Base-by-base conservation (phyloP, 2,888 invertebrate species). In the Drosophila greeni region DNA sequence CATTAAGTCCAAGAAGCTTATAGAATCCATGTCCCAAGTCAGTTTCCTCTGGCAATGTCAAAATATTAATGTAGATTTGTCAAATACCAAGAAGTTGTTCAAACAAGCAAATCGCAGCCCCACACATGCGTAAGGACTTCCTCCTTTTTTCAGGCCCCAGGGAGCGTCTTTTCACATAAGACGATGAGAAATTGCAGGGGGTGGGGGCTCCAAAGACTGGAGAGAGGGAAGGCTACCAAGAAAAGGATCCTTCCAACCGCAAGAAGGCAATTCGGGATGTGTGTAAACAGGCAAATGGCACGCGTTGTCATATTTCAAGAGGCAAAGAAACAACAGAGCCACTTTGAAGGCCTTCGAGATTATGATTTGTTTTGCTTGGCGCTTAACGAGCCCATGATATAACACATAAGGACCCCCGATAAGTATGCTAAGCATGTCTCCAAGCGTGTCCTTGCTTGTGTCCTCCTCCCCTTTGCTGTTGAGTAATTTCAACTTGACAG, bases 361-460 rank as follows among this genome's bases (percentile, higher is more conserved):
- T 85, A 85, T 82, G 82, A 82, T 82, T 82, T 82, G 81, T 82
- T 82, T 84, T 82, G 72, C 77, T 82, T 82, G 78, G 54, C 69
- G 77, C 84, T 81, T 81, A 84, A 82, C 81, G 82, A 82, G 84
- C 75, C 54, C 77, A 83, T 82, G 83, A 82, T 82, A 82, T 80
- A 72, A 73, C 56, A 52, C 51, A 57, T 56, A 43, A 51, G 42
- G 37, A 42, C 31, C 24, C 40, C 49, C 49, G 23, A 66, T 84
- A 71, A 82, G 79, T 70, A 82, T 80, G 84, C 84, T 74, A 75
- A 84, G 66, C 80, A 80, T 80, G 84, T 69, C 47, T 43, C 16
- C 43, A 20, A 43, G 51, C 37, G 55, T 60, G 54, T 57, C 33
- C 39, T 43, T 47, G 23, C 14, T n/a, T n/a, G n/a, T 29, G 26